Conservation (phyloP, 2,888 invertebrate species). For the Uloborus plumipes region DNA sequence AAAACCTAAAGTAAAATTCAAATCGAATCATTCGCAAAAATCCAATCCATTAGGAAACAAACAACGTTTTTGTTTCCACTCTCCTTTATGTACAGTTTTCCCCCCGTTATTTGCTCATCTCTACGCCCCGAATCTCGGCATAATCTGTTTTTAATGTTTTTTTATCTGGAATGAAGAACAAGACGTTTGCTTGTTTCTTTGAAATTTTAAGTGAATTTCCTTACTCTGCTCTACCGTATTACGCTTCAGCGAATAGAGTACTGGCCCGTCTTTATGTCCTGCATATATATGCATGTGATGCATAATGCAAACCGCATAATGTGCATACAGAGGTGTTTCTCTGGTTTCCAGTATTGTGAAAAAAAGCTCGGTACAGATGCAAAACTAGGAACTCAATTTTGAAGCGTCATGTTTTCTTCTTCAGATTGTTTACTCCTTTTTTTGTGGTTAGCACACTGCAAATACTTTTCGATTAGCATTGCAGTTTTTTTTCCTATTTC, state of each 20-base stretch:
- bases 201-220: slow-evolving; percentile 54
- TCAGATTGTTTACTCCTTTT: too few species aligned
- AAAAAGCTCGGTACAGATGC: slow-evolving; percentile 43
- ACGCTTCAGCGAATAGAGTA: background rate
- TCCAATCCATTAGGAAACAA: slow-evolving; percentile 46
- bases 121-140: background rate
- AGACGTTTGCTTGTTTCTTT: slow-evolving; percentile 22
- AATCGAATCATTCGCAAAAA: slow-evolving; percentile 42
- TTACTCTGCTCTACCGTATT: slow-evolving; percentile 30
- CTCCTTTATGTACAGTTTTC: background rate
- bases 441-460: background rate
- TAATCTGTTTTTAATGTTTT: slow-evolving; percentile 59
- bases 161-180: slow-evolving; percentile 49
- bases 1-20: background rate
- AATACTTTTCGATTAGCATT: background rate
- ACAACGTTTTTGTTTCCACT: slow-evolving; percentile 12
- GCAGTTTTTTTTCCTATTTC: too few species aligned
- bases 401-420: slow-evolving; percentile 3
- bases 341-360: slow-evolving; percentile 20
- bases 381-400: slow-evolving; percentile 17
- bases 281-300: slow-evolving; percentile 53
- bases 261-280: slow-evolving; percentile 21
- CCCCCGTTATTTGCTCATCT: slow-evolving; percentile 1
- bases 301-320: slow-evolving; percentile 58
- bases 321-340: slow-evolving; percentile 26